Evolutionary conservation across 1,140 invertebrate genomes (phyloP).

Genomic region (Zaprionus gabonicus): DNA sequence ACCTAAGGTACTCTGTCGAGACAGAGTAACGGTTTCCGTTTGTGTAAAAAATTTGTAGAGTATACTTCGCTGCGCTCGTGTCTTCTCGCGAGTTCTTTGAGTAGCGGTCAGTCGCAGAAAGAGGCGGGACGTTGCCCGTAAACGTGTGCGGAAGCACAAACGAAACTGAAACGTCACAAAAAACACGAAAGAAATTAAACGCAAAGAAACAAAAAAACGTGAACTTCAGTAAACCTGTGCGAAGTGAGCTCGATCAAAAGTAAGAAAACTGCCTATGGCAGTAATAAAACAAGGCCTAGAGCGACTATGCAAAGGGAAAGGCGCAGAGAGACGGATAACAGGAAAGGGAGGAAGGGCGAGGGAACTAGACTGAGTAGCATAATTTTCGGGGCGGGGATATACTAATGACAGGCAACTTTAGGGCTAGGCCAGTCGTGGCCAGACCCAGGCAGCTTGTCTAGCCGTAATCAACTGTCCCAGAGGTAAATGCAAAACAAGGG

Average conservation of each 20-base stretch:
- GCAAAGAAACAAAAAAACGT: slow-evolving; percentile 13
- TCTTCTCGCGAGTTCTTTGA: slow-evolving; percentile 14
- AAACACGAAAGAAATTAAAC: slow-evolving; percentile 13
- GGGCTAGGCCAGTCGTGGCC: slow-evolving; percentile 14
- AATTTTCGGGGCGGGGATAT: background rate
- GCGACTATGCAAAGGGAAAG: background rate
- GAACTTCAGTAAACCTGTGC: slow-evolving; percentile 30
- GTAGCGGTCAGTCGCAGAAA: slow-evolving; percentile 42
- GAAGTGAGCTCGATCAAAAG: slow-evolving; percentile 37
- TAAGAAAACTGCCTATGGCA: background rate
- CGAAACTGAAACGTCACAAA: slow-evolving; percentile 36
- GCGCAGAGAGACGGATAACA: background rate
- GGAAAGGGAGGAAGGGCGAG: background rate
- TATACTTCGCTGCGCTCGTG: slow-evolving; percentile 7
- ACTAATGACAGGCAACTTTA: slow-evolving; percentile 18
- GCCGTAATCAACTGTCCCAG: slow-evolving; percentile 25
- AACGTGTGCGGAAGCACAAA: slow-evolving; percentile 20
- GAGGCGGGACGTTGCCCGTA: background rate
- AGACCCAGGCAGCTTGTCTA: background rate
- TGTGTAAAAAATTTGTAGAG: slow-evolving; percentile 3
- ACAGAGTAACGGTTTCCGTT: slow-evolving; percentile 34
- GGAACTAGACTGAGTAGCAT: background rate
- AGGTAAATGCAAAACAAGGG: slow-evolving; percentile 5
- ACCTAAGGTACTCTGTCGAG: background rate
- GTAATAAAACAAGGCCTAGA: slow-evolving; percentile 15